Base-by-base conservation (phyloP, 2,113 vertebrate genomes). In the Astatotilapia flaviijosephi region DNA sequence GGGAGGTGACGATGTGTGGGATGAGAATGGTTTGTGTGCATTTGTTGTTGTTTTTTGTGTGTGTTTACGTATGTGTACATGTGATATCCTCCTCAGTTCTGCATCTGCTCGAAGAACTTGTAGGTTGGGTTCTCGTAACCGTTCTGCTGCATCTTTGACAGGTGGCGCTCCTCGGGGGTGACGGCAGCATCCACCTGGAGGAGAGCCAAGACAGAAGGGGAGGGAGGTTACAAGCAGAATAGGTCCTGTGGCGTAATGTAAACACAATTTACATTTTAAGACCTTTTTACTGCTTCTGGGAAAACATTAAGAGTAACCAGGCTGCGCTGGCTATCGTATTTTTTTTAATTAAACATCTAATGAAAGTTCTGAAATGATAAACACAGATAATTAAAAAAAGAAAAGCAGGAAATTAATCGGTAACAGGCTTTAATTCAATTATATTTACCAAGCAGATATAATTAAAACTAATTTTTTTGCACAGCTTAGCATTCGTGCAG, bases 41-140 rank as follows among this genome's bases (percentile, higher is more conserved):
- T 75, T 47, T 75, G 42, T 47, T 47, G 40, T 28, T 17, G 13
- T 15, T 6, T 70, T 17, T 45, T 79, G 19, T 77, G 55, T 45
- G 19, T 85, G 33, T 51, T 6, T 42, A 15, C 51, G 5, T 77
- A 45, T 51, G 33, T 85, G 37, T 37, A n/a, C 4, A 9, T 14
- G 70, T 53, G 86, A 87, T 70, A 53, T 77, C 81, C 75, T 93
- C 95, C 93, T 96, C 97, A 99, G 96, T 99, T 99, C 95, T 99
- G 98, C 97, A 99, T 99, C 96, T 99, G 98, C 96, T 99, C 99
- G 79, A 99, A 99, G 97, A 99, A 99, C 97, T 99, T 99, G 97
- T 99, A 99, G 83, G 99, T 99, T 19, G 99, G 99, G 77, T 99
- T 99, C 95, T 99, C 99, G 0, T 99, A 99, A 65, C 98, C 98